phyloP scores from a whole-genome alignment of 2,797 vertebrate genomes.

The Crossoptilon crossoptilon region DNA sequence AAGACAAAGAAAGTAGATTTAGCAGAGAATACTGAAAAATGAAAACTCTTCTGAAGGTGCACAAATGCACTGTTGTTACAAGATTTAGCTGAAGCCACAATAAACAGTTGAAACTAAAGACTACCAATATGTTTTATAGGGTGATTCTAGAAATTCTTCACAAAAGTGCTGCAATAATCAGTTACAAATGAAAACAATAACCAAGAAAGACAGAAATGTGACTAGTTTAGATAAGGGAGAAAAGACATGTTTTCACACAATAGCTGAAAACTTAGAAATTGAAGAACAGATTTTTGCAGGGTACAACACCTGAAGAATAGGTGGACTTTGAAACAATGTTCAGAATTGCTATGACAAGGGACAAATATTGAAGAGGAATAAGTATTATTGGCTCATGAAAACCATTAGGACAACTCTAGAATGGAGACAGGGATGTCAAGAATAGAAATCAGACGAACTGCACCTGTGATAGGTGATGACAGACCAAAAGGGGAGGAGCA shows the following conservation, averaged over 20 bases:
- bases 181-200: not conserved
- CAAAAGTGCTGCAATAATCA: not conserved
- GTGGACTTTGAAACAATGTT: not conserved
- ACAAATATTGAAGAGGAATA: not conserved
- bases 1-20: constrained; percentile 46
- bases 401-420: not conserved
- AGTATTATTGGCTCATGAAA: not conserved
- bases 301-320: not conserved
- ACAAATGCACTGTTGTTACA: not conserved
- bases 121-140: not conserved
- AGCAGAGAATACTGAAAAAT: constrained; percentile 39
- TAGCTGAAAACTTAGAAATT: not conserved
- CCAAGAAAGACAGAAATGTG: not conserved
- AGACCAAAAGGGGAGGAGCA: not conserved
- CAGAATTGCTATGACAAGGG: not conserved
- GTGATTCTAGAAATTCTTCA: not conserved
- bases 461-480: not conserved
- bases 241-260: not conserved
- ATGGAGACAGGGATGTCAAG: not conserved
- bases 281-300: not conserved
- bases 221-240: not conserved
- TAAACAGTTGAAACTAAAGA: not conserved
- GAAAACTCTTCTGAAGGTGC: constrained; percentile 13
- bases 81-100: not conserved
- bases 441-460: not conserved